Conservation (phyloP, 2,113 vertebrate species). For the Leiothrix lutea region DNA sequence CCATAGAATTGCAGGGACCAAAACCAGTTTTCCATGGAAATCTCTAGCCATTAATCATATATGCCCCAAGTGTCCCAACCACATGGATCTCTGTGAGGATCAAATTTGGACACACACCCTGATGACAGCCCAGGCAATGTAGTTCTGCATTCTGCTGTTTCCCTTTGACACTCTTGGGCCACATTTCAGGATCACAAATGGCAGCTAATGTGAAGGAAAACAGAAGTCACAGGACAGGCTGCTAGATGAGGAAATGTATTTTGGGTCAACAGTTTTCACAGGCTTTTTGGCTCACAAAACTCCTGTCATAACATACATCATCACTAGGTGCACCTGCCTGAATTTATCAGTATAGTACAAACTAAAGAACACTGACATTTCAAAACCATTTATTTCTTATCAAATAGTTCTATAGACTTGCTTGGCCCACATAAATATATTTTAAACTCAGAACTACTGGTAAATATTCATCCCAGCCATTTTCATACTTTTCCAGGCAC, state of each 20-base stretch:
- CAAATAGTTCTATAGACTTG: not conserved
- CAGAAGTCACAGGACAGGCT: not conserved
- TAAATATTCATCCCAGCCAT: not conserved
- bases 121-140: not conserved
- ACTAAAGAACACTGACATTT: not conserved
- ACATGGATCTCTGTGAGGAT: not conserved
- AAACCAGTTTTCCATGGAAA: not conserved
- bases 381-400: not conserved
- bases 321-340: not conserved
- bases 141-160: not conserved
- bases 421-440: not conserved
- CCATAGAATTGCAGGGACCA: not conserved
- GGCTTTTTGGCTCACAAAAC: not conserved
- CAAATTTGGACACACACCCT: not conserved
- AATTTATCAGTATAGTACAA: not conserved
- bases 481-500: not conserved
- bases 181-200: not conserved
- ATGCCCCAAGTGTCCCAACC: not conserved
- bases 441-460: not conserved
- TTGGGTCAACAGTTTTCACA: not conserved
- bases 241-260: not conserved
- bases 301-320: not conserved
- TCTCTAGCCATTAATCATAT: not conserved
- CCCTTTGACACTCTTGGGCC: fast-evolving
- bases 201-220: not conserved